Evolutionary conservation across 2,113 vertebrate species (phyloP), one percentile per base, ranked within the genome.

Genomic region (Benthochromis sp.): DNA sequence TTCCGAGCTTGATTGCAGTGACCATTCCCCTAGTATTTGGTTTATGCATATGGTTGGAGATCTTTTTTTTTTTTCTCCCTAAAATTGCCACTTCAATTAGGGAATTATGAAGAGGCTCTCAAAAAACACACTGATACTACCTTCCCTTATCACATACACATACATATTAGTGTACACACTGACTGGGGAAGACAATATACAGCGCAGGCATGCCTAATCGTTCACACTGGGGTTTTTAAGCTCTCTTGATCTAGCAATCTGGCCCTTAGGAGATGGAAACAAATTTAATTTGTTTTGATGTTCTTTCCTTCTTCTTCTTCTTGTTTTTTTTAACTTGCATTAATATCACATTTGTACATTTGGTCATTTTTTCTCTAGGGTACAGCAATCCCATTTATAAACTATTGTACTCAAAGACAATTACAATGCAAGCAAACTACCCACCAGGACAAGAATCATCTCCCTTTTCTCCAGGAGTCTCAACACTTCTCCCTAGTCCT

Each of bases 1-100:
- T 92, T 84, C 76, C n/a, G 19, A 80, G 91, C 84, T 57, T 86
- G 88, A 93, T 93, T 89, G 84, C 81, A 90, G 53, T 89, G 90
- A 92, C 89, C 90, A 86, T 86, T 92, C 80, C 83, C 89, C 19
- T 12, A 73, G 61, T 66, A 86, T 63, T 90, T 78, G 45, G 76
- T 78, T 81, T 78, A 55, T 83, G 90, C 83, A 91, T 86, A 92
- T 82, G 85, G 82, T 82, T 88, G n/a, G 45, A 88, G 80, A 54
- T 57, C 8, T 0, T 27, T 16, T 71, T 73, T 71, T 73, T 69
- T 53, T 84, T 85, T 38, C 63, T 7, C 47, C 57, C 61, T 81
- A 36, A 92, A 89, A 89, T 57, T 84, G 86, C 83, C 27, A 88
- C 84, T 45, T 92, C 83, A 54, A 84, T 92, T 88, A 88, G 12